Evolutionary conservation across 2,113 vertebrate genomes (phyloP).

Genomic region (Varanus salvator): DNA sequence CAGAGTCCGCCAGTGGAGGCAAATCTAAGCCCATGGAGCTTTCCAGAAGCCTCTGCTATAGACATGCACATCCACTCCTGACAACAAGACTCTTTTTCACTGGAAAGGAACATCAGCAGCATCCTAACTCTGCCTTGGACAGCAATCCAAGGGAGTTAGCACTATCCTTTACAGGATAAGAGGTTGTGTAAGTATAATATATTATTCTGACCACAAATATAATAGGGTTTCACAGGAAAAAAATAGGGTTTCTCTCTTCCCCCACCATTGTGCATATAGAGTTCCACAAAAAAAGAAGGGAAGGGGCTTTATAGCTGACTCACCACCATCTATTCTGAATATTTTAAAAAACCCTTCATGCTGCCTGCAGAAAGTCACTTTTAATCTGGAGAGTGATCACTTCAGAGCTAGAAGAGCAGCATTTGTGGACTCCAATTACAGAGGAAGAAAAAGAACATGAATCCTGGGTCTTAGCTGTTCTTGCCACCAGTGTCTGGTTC

Average conservation of each 20-base stretch:
- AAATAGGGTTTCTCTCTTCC: slow-evolving; percentile 36
- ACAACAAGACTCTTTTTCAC: too few species aligned
- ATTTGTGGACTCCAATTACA: rapidly evolving
- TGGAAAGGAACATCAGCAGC: too few species aligned
- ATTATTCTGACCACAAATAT: slow-evolving; percentile 27
- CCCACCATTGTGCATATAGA: not conserved
- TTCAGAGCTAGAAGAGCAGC: not conserved
- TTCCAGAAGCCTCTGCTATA: too few species aligned
- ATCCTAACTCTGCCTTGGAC: not conserved
- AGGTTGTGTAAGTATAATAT: not conserved
- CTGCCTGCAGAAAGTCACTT: slow-evolving; percentile 9
- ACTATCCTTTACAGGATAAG: not conserved
- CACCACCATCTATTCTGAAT: not conserved
- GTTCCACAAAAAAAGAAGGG: not conserved
- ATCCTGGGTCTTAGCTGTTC: not conserved
- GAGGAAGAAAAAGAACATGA: not conserved
- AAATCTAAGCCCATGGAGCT: too few species aligned
- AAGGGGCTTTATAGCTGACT: slow-evolving; percentile 29
- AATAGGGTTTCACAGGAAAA: slow-evolving; percentile 8
- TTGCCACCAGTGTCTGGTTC: not conserved
- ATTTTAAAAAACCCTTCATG: not conserved
- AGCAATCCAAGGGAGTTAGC: not conserved
- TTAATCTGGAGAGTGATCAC: not conserved
- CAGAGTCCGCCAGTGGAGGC: too few species aligned
- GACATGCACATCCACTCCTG: too few species aligned